Evolutionary conservation across 2,113 vertebrate genomes (phyloP), one percentile per base, ranked within the genome.

Genomic region (Ursus arctos): DNA sequence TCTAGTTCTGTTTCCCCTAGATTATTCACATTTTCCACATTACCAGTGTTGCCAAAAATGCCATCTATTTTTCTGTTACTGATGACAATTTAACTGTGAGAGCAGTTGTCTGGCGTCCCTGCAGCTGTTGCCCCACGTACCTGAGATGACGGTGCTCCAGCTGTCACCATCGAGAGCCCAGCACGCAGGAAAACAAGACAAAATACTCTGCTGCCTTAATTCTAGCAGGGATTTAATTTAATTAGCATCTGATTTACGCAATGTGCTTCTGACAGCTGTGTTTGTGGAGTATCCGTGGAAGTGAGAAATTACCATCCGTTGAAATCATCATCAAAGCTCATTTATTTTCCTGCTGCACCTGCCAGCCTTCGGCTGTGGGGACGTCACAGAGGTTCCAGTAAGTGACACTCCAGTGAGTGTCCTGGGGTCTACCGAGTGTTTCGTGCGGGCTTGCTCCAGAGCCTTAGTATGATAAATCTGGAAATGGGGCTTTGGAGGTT

Each of bases 231-330:
- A 97, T 96, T 98, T 98, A 98, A 98, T 98, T 98, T 95, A 98
- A 99, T 99, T 98, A 99, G 97, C 97, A 92, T 86, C 96, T 97
- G 98, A 98, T 98, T 98, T 97, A 95, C 96, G 97, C 92, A 98
- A 98, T 94, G 97, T 96, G 95, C 96, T 98, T 97, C 98, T 98
- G 98, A 95, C 98, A 99, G 98, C 98, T 99, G 98, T 98, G 98
- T 99, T 98, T 98, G 98, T 97, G 93, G 91, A 83, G 82, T 61
- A 95, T 98, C 93, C 67, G 51, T 97, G 97, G 98, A 98, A 98
- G 98, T 92, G 22, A 97, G 98, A 97, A 98, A 99, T 99, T 98
- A 97, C 87, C 98, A 96, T 88, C 97, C 97, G 98, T 95, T 98
- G 98, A 98, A 98, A 96, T 92, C 72, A 95, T 87, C 98, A 97